Conservation (phyloP, 2,888 invertebrate genomes). For the Drosophila incognita region DNA sequence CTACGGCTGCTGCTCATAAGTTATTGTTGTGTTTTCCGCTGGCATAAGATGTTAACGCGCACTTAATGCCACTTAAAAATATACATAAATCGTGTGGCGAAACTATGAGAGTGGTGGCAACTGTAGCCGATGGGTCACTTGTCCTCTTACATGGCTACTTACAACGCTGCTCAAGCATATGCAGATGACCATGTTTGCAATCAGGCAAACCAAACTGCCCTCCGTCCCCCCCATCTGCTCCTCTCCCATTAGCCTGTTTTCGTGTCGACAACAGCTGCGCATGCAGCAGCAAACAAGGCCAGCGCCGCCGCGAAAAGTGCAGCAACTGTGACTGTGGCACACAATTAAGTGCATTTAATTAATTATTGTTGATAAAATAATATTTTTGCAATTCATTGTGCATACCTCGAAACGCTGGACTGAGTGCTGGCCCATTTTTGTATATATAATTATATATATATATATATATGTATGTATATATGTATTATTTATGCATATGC, state of each 20-base stretch:
- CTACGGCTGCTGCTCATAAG: constrained; percentile 40
- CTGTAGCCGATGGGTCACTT: constrained; percentile 58
- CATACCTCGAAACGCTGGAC: constrained; percentile 40
- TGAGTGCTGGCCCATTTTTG: constrained; percentile 19
- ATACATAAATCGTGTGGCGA: constrained; percentile 70
- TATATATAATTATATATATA: neutral
- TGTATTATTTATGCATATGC: constrained; percentile 73
- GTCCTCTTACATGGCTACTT: constrained; percentile 79
- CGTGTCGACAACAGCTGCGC: constrained; percentile 58
- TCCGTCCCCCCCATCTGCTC: no score
- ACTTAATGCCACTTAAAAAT: constrained; percentile 81
- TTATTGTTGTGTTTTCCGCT: constrained; percentile 57
- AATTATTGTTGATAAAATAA: constrained; percentile 82
- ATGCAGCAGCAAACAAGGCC: constrained; percentile 34
- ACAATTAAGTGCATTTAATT: constrained; percentile 81
- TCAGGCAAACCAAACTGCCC: neutral
- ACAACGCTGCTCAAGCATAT: constrained; percentile 76
- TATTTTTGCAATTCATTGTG: constrained; percentile 80
- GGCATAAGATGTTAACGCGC: constrained; percentile 80
- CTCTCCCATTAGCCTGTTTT: neutral
- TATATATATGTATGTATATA: neutral
- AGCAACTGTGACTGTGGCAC: constrained; percentile 66
- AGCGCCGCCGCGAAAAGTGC: constrained; percentile 11
- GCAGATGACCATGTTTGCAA: constrained; percentile 66
- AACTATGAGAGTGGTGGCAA: constrained; percentile 27